phyloP scores from a whole-genome alignment of 2,113 vertebrate species.

The Elephas maximus region DNA sequence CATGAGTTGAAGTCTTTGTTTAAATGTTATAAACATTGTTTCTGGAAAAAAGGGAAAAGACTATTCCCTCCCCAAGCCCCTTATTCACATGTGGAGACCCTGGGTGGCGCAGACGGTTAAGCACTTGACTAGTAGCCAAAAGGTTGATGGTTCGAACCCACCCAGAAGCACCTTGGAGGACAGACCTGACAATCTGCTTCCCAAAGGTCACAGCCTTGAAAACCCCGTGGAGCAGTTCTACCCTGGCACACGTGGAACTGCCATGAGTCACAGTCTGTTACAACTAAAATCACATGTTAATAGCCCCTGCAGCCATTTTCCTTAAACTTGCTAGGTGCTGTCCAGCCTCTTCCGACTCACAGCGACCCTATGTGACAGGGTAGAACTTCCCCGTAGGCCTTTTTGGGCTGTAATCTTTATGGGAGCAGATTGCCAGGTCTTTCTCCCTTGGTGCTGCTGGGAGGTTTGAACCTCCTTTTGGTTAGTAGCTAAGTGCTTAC shows the following conservation, averaged over 20 bases:
- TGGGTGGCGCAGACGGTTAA: background rate
- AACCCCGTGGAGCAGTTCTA: background rate
- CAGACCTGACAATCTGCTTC: background rate
- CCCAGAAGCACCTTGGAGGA: too few relatives aligned
- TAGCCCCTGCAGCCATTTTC: background rate
- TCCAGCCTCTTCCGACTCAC: background rate
- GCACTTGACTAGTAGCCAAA: background rate
- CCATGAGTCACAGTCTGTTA: background rate
- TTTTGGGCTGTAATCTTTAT: background rate
- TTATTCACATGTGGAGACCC: background rate
- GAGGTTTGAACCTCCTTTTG: too few relatives aligned
- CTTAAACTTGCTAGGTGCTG: background rate
- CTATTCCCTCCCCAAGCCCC: too few relatives aligned
- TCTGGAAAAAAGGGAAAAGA: background rate
- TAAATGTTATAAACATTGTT: background rate
- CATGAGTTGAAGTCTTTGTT: background rate
- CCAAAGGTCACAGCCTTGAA: background rate
- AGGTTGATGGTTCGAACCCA: too few relatives aligned
- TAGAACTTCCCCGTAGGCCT: background rate
- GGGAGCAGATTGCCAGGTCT: too few relatives aligned
- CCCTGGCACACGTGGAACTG: background rate
- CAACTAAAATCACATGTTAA: background rate
- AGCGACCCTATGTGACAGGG: too few relatives aligned
- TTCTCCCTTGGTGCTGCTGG: too few relatives aligned
- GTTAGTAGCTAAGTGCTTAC: too few relatives aligned